These are phyloP conservation scores for Garrulus glandarius DNA, from an alignment of 2,797 vertebrate genomes.

Conservation along the genomic window DNA sequence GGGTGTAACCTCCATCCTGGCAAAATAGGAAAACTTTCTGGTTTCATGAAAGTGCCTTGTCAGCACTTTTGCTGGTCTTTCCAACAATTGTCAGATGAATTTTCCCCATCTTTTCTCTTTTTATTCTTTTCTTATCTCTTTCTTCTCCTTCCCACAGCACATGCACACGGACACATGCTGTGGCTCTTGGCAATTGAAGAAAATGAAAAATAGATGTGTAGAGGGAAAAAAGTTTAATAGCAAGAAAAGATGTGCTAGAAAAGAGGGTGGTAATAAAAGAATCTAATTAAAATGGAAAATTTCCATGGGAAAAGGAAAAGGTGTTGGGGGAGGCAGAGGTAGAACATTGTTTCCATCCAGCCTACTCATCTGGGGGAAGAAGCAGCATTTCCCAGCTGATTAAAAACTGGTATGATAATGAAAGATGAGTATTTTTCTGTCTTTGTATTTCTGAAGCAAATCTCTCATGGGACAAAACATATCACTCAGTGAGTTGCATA, in stretches of 20 bases:
- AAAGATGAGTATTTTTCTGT: neutral
- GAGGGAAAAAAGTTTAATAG: neutral
- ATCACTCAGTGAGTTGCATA: neutral
- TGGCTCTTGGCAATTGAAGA: neutral
- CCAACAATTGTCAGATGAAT: neutral
- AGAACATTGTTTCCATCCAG: neutral
- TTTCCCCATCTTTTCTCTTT: neutral
- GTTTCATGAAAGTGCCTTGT: neutral
- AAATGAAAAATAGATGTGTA: neutral
- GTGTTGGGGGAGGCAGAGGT: neutral
- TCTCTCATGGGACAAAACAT: neutral
- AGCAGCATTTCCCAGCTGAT: neutral
- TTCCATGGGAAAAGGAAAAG: neutral
- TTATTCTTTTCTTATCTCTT: neutral
- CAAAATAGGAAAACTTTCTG: neutral
- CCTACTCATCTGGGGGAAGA: neutral
- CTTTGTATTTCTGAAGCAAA: neutral
- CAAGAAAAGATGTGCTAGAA: neutral
- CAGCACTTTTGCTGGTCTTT: neutral
- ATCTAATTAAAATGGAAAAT: neutral
- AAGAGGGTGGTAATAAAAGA: neutral
- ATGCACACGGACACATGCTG: fast-evolving
- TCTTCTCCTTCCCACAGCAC: neutral
- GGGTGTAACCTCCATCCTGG: too few relatives aligned
- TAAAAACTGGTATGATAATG: neutral